Percentiles rank a stretch among this genome's conserved stretches.
These are phyloP conservation scores for Aplocera efformata DNA, from an alignment of 2,888 invertebrate species.

Conservation along the genomic window DNA sequence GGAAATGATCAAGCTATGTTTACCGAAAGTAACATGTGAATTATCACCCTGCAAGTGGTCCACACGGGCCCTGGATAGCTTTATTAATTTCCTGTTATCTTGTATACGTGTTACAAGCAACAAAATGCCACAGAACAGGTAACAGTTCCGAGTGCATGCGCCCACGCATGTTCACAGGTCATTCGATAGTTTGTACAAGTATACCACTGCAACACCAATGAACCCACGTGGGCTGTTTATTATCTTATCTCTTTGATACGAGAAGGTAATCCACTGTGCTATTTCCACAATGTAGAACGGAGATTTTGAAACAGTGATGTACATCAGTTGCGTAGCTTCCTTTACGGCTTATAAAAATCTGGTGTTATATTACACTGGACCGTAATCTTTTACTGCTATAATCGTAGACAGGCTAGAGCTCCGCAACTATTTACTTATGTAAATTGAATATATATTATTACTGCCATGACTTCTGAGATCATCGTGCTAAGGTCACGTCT, in stretches of 20 bases:
- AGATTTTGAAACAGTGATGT: constrained; percentile 49
- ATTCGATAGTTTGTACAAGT: constrained; percentile 1
- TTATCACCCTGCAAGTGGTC: constrained; percentile 34
- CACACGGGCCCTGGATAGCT: constrained; percentile 47
- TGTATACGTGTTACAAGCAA: constrained; percentile 60
- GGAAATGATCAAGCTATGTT: no score
- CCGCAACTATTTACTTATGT: constrained; percentile 27
- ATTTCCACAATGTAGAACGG: constrained; percentile 58
- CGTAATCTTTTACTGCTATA: constrained; percentile 9
- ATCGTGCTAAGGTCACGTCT: constrained; percentile 28
- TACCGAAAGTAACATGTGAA: constrained; percentile 23
- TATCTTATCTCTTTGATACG: constrained; percentile 64
- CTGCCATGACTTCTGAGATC: constrained; percentile 30
- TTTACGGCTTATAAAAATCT: constrained; percentile 17
- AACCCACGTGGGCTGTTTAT: constrained; percentile 61
- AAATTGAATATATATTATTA: constrained; percentile 28
- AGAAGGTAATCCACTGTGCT: constrained; percentile 54
- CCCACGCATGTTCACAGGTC: constrained; percentile 45
- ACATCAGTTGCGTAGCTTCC: constrained; percentile 28
- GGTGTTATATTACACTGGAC: constrained; percentile 5
- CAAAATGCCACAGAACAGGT: constrained; percentile 38
- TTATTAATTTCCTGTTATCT: constrained; percentile 60
- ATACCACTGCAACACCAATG: constrained; percentile 22
- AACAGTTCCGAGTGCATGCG: constrained; percentile 48
- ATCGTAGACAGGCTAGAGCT: constrained; percentile 2